Evolutionary conservation across 2,888 invertebrate genomes (phyloP), one percentile per base, ranked within the genome.

Genomic region (Lottia gigantea): DNA sequence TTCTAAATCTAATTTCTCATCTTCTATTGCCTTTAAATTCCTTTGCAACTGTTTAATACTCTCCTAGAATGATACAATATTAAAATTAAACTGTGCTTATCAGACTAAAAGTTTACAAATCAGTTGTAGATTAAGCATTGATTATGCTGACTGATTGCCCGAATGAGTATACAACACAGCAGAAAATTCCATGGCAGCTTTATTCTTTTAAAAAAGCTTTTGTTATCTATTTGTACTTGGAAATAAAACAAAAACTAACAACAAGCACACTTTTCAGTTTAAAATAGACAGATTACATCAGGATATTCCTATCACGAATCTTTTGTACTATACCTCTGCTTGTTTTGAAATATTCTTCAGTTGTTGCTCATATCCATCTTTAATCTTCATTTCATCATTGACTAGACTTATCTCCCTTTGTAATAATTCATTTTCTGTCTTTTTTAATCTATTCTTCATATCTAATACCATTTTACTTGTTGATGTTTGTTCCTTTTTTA

Each of bases 371-470:
- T 49, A 63, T 2, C 55, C 49, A 14, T 46, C 46, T 47, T 66
- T 46, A 40, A 71, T 31, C 31, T 63, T 26, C 31, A 62, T 64
- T 46, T 71, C 71, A 16, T 67, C 67, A 23, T 71, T 64, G 19
- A 71, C 67, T 31, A 71, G 46, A 47, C 47, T 62, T 15, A 67
- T 67, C 64, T 71, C 71, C 19, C 64, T 64, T 46, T 31, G 31
- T 40, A 67, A 49, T 55, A 67, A 19, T 64, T 71, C 67, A 26
- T 67, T 71, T 49, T 71, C 71, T 55, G 55, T 23, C 12, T 40
- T 19, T n/a, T 63, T 49, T 55, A 67, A 62, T 49, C 64, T 64
- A 16, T n/a, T 63, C 23, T 67, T 46, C 62, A 71, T 31, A 25
- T 49, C 16, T 12, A 19, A 6, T 47, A 71, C 23, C 49, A 47